Conservation (phyloP, 2,888 invertebrate species). For the Drosophila greeni region DNA sequence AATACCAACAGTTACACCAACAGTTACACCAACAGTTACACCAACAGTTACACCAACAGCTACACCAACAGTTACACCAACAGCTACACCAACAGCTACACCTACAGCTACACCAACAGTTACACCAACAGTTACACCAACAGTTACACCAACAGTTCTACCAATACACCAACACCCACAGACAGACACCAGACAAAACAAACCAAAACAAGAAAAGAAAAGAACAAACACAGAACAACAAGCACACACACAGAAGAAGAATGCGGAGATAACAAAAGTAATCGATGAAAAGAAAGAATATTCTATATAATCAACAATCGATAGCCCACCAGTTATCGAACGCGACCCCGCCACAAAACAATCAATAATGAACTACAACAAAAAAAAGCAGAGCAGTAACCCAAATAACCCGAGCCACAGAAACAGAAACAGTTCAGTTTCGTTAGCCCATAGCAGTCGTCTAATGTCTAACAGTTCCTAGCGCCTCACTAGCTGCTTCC, state of each 20-base stretch:
- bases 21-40: slow-evolving; percentile 1
- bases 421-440: slow-evolving; percentile 39
- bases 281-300: slow-evolving; percentile 38
- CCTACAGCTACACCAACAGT: no score
- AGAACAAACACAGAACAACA: slow-evolving; percentile 24
- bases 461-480: slow-evolving; percentile 43
- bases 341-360: slow-evolving; percentile 27
- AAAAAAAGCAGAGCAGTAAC: slow-evolving; percentile 24
- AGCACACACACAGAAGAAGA: slow-evolving; percentile 28
- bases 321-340: slow-evolving; percentile 24
- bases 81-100: no score
- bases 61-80: no score
- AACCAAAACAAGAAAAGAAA: slow-evolving; percentile 7
- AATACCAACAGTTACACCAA: slow-evolving; percentile 3
- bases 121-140: slow-evolving; percentile 2
- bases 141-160: slow-evolving; percentile 1
- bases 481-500: slow-evolving; percentile 37
- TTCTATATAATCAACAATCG: slow-evolving; percentile 21
- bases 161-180: slow-evolving; percentile 15
- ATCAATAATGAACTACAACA: slow-evolving; percentile 2
- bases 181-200: slow-evolving; percentile 6
- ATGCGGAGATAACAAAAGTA: slow-evolving; percentile 41
- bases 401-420: slow-evolving; percentile 30
- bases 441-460: slow-evolving; percentile 36
- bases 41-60: slow-evolving; percentile 13